Base-by-base conservation (phyloP, 2,797 vertebrate species). In the Tadarida brasiliensis region DNA sequence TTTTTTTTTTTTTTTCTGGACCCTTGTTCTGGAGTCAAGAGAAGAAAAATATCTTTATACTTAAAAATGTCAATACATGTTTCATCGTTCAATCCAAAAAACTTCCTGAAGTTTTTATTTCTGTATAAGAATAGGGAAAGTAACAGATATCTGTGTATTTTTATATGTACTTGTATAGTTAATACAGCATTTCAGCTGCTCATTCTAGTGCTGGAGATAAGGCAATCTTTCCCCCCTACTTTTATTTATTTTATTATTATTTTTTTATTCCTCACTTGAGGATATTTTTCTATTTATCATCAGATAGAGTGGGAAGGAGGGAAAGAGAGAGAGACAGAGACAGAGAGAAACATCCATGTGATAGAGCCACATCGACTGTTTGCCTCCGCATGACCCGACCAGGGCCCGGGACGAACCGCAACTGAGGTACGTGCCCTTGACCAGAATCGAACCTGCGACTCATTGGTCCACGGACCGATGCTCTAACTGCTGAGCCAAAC, bases 31-130 rank as follows among this genome's bases (percentile, higher is more conserved):
- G 28, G 44, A 83, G 12, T 6, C n/a, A 91, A 39, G 26, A 91
- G 20, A 74, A 65, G 70, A 35, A 90, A 94, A 94, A 76, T 19
- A 76, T 28, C n/a, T 92, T 94, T 54, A 59, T 68, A n/a, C 11
- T 15, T 30, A n/a, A 56, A 51, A 22, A 91, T 28, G 6, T 81
- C 57, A 91, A 8, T 30, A 24, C 10, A n/a, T 30, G 22, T 71
- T 65, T 78, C 4, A 54, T 56, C 87, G n/a, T 51, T 90, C 39
- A 74, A 78, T 91, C 33, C 2, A 49, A 5, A 65, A 92, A 82
- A 51, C 44, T n/a, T 20, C 4, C 10, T 65, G 26, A 51, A 39
- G 57, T 28, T 73, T 80, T 76, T 71, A 15, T 30, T 10, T 86
- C 9, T 82, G 2, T 20, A 6, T 61, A 76, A 80, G 28, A 68